A percentile compares a stretch with the other conserved stretches of the same genome.
phyloP scores from a whole-genome alignment of 1,140 invertebrate genomes.

The Cecropterus lyciades region DNA sequence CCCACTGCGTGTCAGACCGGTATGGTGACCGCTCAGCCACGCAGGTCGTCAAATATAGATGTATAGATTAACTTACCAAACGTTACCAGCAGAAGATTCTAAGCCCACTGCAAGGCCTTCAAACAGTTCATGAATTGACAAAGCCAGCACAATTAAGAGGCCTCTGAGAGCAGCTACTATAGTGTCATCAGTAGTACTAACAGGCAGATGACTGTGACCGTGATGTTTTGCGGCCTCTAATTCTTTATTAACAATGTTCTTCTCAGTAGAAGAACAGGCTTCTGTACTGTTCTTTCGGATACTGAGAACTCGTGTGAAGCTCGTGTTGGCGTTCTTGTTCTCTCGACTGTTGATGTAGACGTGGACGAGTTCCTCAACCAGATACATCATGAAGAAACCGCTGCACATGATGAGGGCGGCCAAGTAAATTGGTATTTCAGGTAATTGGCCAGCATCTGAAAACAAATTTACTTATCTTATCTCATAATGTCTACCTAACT shows the following conservation, averaged over 20 bases:
- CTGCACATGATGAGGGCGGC: constrained; percentile 89
- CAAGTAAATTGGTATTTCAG: constrained; percentile 86
- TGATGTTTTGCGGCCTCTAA: constrained; percentile 78
- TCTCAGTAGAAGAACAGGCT: constrained; percentile 32
- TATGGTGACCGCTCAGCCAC: too few species aligned
- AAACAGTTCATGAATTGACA: constrained; percentile 96
- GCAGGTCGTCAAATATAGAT: too few species aligned
- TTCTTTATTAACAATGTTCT: constrained; percentile 43
- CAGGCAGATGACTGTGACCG: constrained; percentile 65
- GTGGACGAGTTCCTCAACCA: constrained; percentile 93
- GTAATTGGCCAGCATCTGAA: constrained; percentile 75
- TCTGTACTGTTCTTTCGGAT: constrained; percentile 58
- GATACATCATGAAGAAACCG: constrained; percentile 94
- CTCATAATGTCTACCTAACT: too few species aligned
- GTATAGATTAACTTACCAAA: constrained; percentile 85
- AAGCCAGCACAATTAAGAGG: constrained; percentile 91
- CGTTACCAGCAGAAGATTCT: constrained; percentile 87
- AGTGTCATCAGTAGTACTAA: constrained; percentile 82
- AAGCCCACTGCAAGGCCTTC: constrained; percentile 96
- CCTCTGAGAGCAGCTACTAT: constrained; percentile 88
- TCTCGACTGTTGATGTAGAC: constrained; percentile 85
- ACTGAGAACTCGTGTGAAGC: constrained; percentile 73
- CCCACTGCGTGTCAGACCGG: too few species aligned
- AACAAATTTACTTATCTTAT: constrained; percentile 14
- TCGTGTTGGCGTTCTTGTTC: constrained; percentile 65